These are phyloP conservation scores for Acronicta psi DNA, from an alignment of 2,888 invertebrate species.

Conservation along the genomic window DNA sequence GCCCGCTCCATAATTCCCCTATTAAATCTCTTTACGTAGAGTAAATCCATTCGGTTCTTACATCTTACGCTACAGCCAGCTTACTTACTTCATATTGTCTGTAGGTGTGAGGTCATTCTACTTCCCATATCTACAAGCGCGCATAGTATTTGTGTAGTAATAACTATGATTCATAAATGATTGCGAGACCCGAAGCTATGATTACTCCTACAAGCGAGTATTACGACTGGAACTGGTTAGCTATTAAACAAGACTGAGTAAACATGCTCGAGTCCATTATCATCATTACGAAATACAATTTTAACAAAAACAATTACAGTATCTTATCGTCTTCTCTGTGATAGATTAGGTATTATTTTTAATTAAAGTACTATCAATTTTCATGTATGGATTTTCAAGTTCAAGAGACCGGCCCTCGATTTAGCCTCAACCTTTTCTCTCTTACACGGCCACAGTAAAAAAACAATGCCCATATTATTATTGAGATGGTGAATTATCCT, in stretches of 20 bases:
- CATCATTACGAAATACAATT: not conserved
- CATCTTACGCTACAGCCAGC: slow-evolving; percentile 15
- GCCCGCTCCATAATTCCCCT: too few species aligned
- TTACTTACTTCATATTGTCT: not conserved
- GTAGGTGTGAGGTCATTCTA: slow-evolving; percentile 47
- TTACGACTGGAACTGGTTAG: not conserved
- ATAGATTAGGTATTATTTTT: too few species aligned
- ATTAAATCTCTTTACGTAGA: too few species aligned
- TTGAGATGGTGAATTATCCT: slow-evolving; percentile 47
- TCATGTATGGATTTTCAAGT: too few species aligned
- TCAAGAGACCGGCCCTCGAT: not conserved
- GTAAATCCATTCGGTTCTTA: slow-evolving; percentile 10
- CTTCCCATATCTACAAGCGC: slow-evolving; percentile 28
- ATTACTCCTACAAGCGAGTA: slow-evolving; percentile 43
- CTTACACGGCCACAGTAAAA: slow-evolving; percentile 9
- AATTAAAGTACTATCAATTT: too few species aligned
- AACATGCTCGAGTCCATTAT: not conserved
- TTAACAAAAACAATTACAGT: not conserved
- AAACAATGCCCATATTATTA: slow-evolving; percentile 28
- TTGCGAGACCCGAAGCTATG: slow-evolving; percentile 41
- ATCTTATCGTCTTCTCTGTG: not conserved
- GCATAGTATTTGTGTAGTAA: slow-evolving; percentile 49
- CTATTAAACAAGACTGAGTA: not conserved
- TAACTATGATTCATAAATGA: slow-evolving; percentile 46
- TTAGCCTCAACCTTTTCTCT: not conserved